These are phyloP conservation scores for Nomada flava DNA, from an alignment of 2,888 invertebrate genomes.

Conservation along the genomic window DNA sequence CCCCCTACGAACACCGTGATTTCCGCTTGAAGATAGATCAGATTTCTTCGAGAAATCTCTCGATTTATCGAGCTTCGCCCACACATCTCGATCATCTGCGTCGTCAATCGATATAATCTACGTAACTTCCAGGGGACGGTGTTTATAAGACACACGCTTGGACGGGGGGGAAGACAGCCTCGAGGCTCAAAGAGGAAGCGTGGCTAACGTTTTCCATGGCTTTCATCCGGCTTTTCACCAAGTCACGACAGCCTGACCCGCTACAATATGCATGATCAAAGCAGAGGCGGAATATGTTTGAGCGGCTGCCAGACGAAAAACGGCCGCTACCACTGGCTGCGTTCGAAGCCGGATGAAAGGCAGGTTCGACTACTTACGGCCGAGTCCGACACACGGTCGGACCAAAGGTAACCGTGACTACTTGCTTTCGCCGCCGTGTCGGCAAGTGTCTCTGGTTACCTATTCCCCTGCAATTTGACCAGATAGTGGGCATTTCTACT, in stretches of 20 bases:
- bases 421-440: neutral
- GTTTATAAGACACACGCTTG: neutral
- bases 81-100: neutral
- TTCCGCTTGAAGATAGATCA: conserved; percentile 10
- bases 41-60: conserved; percentile 8
- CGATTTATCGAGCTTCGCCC: conserved; percentile 1
- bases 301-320: conserved; percentile 1
- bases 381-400: neutral
- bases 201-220: neutral
- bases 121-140: neutral
- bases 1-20: neutral
- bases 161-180: no score
- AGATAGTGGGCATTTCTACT: neutral
- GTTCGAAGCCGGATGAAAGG: neutral
- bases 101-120: conserved; percentile 2
- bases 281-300: neutral
- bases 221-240: neutral
- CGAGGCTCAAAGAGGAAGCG: neutral
- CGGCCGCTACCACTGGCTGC: neutral
- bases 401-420: neutral
- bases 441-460: neutral
- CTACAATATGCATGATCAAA: conserved; percentile 12
- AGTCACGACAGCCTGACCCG: neutral
- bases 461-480: neutral
- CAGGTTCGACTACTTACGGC: neutral